A percentile compares a stretch with the other conserved stretches of the same genome.
Conservation (phyloP, 2,797 vertebrate genomes). For the Paedocypris micromegethes region DNA sequence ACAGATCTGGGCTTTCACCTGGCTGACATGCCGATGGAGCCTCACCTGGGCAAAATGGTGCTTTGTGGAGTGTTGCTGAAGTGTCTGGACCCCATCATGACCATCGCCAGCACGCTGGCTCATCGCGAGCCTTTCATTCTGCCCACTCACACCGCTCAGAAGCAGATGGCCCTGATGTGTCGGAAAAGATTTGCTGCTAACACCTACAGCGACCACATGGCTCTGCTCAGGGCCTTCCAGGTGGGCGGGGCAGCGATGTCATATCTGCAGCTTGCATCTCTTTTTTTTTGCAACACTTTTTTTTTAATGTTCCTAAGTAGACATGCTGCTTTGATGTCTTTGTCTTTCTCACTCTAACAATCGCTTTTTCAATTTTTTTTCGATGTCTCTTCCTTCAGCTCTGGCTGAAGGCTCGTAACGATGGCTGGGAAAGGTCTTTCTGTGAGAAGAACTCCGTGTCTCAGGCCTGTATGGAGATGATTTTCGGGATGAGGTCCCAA, state of each 20-base stretch:
- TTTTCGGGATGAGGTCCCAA: constrained; percentile 88
- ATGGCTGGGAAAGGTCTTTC: constrained; percentile 89
- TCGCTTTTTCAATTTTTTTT: not conserved
- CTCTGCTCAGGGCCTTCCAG: constrained; percentile 91
- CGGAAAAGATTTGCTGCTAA: constrained; percentile 80
- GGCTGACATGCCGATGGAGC: constrained; percentile 87
- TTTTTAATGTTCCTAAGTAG: too few species aligned
- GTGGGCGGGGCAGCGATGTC: constrained; percentile 54
- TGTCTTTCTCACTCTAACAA: too few species aligned
- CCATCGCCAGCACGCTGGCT: constrained; percentile 88
- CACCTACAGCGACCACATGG: constrained; percentile 95
- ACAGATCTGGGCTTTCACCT: constrained; percentile 91
- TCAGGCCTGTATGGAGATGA: constrained; percentile 92
- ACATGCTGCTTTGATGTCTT: too few species aligned
- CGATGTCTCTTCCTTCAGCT: constrained; percentile 62
- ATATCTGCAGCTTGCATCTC: not conserved
- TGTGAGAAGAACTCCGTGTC: constrained; percentile 94
- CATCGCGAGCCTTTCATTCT: constrained; percentile 89
- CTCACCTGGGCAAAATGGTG: constrained; percentile 97
- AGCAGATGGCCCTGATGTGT: constrained; percentile 79
- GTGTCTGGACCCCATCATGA: constrained; percentile 92
- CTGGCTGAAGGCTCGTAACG: constrained; percentile 88
- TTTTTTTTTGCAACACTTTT: too few species aligned
- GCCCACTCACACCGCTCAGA: constrained; percentile 79
- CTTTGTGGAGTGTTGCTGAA: constrained; percentile 85